A percentile compares a stretch with the other conserved stretches of the same genome.
Evolutionary conservation across 2,888 invertebrate genomes (phyloP).

Genomic region (Drosophila testacea): DNA sequence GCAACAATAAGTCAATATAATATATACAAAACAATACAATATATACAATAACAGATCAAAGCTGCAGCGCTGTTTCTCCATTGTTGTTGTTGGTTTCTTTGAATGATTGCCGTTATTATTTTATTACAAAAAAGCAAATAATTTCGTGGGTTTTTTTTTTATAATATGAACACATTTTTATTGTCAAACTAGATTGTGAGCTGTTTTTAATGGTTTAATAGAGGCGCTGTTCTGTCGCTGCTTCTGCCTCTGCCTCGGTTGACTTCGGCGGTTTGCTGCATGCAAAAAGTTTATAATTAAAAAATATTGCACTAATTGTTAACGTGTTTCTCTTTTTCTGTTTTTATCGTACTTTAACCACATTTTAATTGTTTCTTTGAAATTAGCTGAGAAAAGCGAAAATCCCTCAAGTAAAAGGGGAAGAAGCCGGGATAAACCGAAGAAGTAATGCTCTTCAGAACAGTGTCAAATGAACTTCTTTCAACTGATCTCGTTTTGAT

Average conservation of each 20-base stretch:
- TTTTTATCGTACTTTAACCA: slow-evolving; percentile 11
- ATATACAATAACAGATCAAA: slow-evolving; percentile 10
- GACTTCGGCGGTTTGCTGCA: neutral
- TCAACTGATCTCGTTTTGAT: neutral
- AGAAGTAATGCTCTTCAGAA: neutral
- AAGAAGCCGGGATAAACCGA: neutral
- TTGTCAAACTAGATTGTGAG: slow-evolving; percentile 56
- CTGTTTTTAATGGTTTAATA: slow-evolving; percentile 47
- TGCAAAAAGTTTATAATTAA: slow-evolving; percentile 16
- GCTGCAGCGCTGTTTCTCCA: slow-evolving; percentile 43
- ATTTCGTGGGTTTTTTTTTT: slow-evolving; percentile 16
- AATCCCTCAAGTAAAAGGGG: neutral
- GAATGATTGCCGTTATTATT: slow-evolving; percentile 67
- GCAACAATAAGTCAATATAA: slow-evolving; percentile 17
- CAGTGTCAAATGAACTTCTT: neutral
- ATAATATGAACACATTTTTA: slow-evolving; percentile 32
- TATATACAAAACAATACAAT: too few relatives aligned
- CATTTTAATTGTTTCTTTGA: slow-evolving; percentile 21
- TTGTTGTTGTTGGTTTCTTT: slow-evolving; percentile 41
- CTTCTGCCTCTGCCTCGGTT: neutral
- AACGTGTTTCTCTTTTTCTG: slow-evolving; percentile 1
- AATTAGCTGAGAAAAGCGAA: slow-evolving; percentile 22
- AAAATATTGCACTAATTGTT: slow-evolving; percentile 32
- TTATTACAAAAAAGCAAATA: slow-evolving; percentile 56
- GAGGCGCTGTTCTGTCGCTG: slow-evolving; percentile 25